Evolutionary conservation across 2,797 vertebrate genomes (phyloP).

Genomic region (Rhabdophis nuchalis): DNA sequence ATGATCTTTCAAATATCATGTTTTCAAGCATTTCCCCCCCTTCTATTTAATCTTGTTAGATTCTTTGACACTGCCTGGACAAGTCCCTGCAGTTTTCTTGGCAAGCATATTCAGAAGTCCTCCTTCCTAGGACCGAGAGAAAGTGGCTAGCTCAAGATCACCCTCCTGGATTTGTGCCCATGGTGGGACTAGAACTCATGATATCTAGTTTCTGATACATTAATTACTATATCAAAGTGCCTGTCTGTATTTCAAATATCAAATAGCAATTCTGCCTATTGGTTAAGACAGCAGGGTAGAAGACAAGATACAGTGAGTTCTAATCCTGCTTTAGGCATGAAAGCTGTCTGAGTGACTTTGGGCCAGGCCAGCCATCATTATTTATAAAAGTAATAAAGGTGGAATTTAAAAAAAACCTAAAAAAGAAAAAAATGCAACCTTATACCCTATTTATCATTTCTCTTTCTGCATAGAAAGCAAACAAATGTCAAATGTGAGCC

Average conservation of each 20-base stretch:
- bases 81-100: neutral
- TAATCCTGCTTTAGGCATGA: neutral
- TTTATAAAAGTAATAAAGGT: neutral
- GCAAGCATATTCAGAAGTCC: neutral
- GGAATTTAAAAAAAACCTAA: neutral
- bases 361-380: neutral
- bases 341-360: neutral
- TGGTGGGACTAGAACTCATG: neutral
- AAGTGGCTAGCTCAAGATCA: neutral
- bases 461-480: neutral
- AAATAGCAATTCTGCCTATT: neutral
- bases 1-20: neutral
- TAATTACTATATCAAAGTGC: neutral
- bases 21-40: neutral
- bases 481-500: neutral
- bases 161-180: neutral
- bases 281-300: neutral
- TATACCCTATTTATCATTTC: neutral
- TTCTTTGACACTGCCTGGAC: neutral
- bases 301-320: neutral
- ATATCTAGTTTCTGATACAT: neutral
- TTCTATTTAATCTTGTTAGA: neutral
- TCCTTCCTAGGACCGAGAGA: neutral
- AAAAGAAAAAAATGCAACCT: neutral
- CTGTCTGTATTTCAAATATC: neutral